A percentile compares a stretch with the other conserved stretches of the same genome.
phyloP scores from a whole-genome alignment of 1,140 invertebrate species.

The Eupeodes corollae region DNA sequence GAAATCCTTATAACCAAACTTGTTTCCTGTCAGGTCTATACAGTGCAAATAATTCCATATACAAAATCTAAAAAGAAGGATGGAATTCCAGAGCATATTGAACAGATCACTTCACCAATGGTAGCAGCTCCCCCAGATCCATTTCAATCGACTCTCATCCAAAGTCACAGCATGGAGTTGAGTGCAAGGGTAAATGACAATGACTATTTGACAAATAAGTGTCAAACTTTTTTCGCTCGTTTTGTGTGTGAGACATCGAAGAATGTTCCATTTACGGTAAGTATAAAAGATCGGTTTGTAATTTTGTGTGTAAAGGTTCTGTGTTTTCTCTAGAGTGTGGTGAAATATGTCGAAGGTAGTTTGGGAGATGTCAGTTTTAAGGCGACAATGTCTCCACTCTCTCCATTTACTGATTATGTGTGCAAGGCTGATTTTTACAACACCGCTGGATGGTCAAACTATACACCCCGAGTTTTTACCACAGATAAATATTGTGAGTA shows the following conservation, averaged over 20 bases:
- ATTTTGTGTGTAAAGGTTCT: neutral
- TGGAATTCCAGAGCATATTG: conserved; percentile 12
- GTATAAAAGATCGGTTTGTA: neutral
- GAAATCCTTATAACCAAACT: neutral
- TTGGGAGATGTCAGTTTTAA: conserved; percentile 22
- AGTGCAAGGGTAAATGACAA: conserved; percentile 19
- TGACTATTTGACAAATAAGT: conserved; percentile 16
- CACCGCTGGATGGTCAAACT: conserved; percentile 17
- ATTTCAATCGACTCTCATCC: conserved; percentile 9
- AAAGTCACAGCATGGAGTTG: conserved; percentile 18
- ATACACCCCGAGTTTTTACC: neutral
- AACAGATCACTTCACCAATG: conserved; percentile 16
- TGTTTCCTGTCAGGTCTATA: conserved; percentile 23
- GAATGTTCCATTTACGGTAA: conserved; percentile 10
- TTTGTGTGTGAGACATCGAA: conserved; percentile 15
- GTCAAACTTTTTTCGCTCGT: conserved; percentile 21
- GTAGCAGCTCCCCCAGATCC: conserved; percentile 13
- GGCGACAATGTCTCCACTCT: conserved; percentile 19
- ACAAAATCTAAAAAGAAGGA: conserved; percentile 16
- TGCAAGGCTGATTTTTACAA: conserved; percentile 22
- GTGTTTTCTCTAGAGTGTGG: conserved; percentile 9
- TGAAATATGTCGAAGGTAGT: conserved; percentile 22
- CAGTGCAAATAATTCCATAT: conserved; percentile 24
- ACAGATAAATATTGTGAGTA: conserved; percentile 20
- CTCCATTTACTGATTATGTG: conserved; percentile 16